Conservation (phyloP, 2,888 invertebrate species). For the Notodonta dromedarius region DNA sequence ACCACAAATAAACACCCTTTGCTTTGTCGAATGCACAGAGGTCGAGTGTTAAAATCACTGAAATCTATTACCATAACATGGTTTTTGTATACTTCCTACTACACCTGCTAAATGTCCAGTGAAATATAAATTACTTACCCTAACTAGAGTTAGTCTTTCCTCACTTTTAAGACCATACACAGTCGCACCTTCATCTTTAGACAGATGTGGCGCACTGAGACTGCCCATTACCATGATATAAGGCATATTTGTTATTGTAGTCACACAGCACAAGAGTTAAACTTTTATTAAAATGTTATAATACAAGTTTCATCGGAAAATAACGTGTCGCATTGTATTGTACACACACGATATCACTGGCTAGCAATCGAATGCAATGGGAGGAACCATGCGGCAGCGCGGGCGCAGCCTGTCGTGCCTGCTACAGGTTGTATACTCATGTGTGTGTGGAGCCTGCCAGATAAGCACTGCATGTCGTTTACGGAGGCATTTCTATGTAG, state of each 20-base stretch:
- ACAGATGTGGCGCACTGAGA: slow-evolving; percentile 72
- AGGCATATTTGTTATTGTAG: slow-evolving; percentile 62
- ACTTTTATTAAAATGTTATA: slow-evolving; percentile 5
- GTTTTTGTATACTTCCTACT: too few relatives aligned
- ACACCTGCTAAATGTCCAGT: too few relatives aligned
- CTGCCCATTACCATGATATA: slow-evolving; percentile 81
- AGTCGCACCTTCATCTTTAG: slow-evolving; percentile 76
- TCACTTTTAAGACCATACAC: slow-evolving; percentile 79
- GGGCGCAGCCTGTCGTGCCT: slow-evolving; percentile 33
- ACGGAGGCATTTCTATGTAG: slow-evolving; percentile 43
- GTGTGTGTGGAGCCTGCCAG: slow-evolving; percentile 72
- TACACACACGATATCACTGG: slow-evolving; percentile 16
- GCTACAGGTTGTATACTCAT: slow-evolving; percentile 58
- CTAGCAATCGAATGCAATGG: slow-evolving; percentile 24
- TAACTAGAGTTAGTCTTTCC: slow-evolving; percentile 64
- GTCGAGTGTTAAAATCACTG: too few relatives aligned
- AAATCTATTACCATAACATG: too few relatives aligned
- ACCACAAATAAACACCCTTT: too few relatives aligned
- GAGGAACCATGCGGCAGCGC: slow-evolving; percentile 50
- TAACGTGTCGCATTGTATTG: slow-evolving; percentile 56
- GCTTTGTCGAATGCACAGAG: too few relatives aligned
- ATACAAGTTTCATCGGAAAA: slow-evolving; percentile 50
- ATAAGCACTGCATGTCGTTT: slow-evolving; percentile 55
- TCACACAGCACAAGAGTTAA: slow-evolving; percentile 14
- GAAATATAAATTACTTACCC: slow-evolving; percentile 39